Base-by-base conservation (phyloP, 2,113 vertebrate genomes). In the Fulmarus glacialis region DNA sequence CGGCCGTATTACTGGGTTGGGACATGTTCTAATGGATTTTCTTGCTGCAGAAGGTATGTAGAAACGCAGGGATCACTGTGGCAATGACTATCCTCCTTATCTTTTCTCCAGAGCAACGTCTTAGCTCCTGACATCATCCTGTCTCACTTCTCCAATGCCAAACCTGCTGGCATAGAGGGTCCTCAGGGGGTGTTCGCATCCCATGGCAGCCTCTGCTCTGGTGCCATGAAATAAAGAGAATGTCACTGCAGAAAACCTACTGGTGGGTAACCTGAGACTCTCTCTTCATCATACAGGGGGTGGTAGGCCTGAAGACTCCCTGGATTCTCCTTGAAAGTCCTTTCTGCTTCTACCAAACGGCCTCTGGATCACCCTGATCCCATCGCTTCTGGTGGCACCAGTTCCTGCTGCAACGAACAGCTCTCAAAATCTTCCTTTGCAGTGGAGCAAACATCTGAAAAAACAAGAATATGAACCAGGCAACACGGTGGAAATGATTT, bases 21-120 rank as follows among this genome's bases (percentile, higher is more conserved):
- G 36, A 38, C 2, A 0, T 97, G 96, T 16, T 0, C 0, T 5
- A 47, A 64, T 60, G 80, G 91, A 52, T 17, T 0, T 3, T 94
- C 93, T 38, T 97, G 95, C 91, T 96, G 95, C 83, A 82, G 0
- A 77, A 94, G 0, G 95, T 96, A 77, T 3, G 67, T 72, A 27
- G 56, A 88, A 75, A 29, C 12, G 12, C 29, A n/a, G 43, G 50
- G n/a, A 42, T 45, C 19, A 15, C 38, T 6, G 2, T 71, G 42
- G 34, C 38, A 79, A 59, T 58, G 60, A 12, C 32, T 82, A n/a
- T 7, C 17, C 20, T 73, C 38, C 4, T 56, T 64, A 15, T 29
- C 13, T 78, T 85, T 80, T 30, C 27, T 48, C 27, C 64, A 60
- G 59, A 84, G 50, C 6, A 59, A 5, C 16, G 19, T 34, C 26